phyloP scores from a whole-genome alignment of 2,797 vertebrate genomes.

The Sparus aurata region DNA sequence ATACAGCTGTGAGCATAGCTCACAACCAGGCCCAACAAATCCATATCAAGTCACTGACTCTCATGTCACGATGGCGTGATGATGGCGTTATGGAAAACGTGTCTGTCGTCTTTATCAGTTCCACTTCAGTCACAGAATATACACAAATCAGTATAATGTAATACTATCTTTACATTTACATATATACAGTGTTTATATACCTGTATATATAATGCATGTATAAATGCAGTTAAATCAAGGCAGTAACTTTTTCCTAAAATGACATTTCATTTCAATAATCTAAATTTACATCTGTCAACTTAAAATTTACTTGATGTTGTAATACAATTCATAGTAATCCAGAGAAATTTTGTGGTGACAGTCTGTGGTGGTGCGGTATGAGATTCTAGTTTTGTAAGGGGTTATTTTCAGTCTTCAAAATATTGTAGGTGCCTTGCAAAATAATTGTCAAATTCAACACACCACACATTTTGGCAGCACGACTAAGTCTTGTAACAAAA shows the following conservation, averaged over 20 bases:
- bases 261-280: fast-evolving
- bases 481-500: not conserved
- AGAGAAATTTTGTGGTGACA: not conserved
- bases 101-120: conserved; percentile 6
- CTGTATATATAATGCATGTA: no score
- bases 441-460: not conserved
- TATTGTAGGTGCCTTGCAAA: not conserved
- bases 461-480: not conserved
- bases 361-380: not conserved
- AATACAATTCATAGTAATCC: not conserved
- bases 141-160: conserved; percentile 7
- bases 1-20: conserved; percentile 58
- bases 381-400: not conserved
- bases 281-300: not conserved
- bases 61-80: conserved; percentile 45
- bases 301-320: not conserved
- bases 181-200: not conserved
- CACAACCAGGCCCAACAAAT: conserved; percentile 35
- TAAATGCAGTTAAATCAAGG: not conserved
- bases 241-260: not conserved
- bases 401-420: not conserved
- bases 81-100: conserved; percentile 39
- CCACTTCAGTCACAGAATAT: not conserved
- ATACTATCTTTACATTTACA: not conserved
- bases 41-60: conserved; percentile 53